Base-by-base conservation (phyloP, 2,797 vertebrate species). In the Sparidentex hasta region DNA sequence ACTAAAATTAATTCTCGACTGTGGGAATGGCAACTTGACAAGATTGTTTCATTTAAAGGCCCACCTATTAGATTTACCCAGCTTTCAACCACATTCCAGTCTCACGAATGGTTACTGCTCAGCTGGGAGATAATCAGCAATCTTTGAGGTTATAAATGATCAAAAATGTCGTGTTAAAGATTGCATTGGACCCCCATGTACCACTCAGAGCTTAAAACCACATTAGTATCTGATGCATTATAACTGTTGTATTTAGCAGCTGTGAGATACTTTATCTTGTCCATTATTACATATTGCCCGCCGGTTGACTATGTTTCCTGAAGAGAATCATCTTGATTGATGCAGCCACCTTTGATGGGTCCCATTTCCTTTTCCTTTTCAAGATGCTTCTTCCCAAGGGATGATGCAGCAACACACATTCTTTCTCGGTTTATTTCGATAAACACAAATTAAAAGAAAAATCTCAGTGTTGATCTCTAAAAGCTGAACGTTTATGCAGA, bases 281-380 rank as follows among this genome's bases (percentile, higher is more conserved):
- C 6, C 44, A 25, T 11, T 27, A 27, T 41, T 21, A 27, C 8
- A 54, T 52, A 3, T 21, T 9, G 18, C 41, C 62, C 2, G 0
- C 1, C 1, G 7, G n/a, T 21, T 23, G 4, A 11, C 6, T 38
- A 17, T 9, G 29, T 12, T 54, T 50, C n/a, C 8, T 7, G 20
- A 13, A 57, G 55, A 11, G 18, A 70, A 11, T 9, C 21, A 80
- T 78, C 80, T 78, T 64, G 65, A 58, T 11, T 0, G 7, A 14
- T 43, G 27, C 33, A 33, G 33, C 0, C 7, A 41, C 4, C 65
- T 81, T 81, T 65, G 66, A 8, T 6, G 25, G 50, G 14, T 23
- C 3, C 23, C 56, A 20, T 29, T 50, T 71, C 20, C 48, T 5
- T 29, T 50, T 71, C 20, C 48, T 5, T 20, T 58, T 27, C 12